phyloP scores from a whole-genome alignment of 2,888 invertebrate species.

The Clusia tigrina region DNA sequence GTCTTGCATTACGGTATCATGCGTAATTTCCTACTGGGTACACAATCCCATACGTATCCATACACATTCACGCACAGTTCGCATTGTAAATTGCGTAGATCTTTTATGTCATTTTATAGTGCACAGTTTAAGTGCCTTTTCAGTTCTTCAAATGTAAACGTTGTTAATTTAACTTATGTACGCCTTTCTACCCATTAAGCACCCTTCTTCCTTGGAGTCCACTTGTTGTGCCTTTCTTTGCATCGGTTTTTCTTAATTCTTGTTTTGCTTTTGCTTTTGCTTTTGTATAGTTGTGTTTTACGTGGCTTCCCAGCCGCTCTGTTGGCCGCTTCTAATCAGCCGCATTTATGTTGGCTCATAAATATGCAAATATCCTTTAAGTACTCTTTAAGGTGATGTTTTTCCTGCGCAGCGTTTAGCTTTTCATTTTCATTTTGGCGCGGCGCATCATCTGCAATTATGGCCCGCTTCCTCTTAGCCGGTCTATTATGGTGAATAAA shows the following conservation, averaged over 20 bases:
- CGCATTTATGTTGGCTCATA: slow-evolving; percentile 55
- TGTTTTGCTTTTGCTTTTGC: background rate
- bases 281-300: no score
- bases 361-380: slow-evolving; percentile 58
- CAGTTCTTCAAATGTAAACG: background rate
- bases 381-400: slow-evolving; percentile 55
- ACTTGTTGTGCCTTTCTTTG: background rate
- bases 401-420: slow-evolving; percentile 39
- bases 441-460: background rate
- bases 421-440: slow-evolving; percentile 18
- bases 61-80: no score
- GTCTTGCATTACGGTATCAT: no score
- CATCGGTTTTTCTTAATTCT: background rate
- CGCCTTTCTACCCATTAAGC: background rate
- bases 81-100: no score
- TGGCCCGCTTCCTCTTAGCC: no score
- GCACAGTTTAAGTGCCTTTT: background rate
- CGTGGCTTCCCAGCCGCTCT: background rate
- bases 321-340: slow-evolving; percentile 44
- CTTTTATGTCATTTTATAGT: background rate
- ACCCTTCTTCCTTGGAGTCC: background rate
- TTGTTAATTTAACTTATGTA: background rate
- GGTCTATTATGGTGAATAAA: background rate
- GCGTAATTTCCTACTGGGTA: no score
- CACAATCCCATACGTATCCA: no score